Evolutionary conservation across 2,113 vertebrate species (phyloP).

Genomic region (Melanotaenia duboulayi): DNA sequence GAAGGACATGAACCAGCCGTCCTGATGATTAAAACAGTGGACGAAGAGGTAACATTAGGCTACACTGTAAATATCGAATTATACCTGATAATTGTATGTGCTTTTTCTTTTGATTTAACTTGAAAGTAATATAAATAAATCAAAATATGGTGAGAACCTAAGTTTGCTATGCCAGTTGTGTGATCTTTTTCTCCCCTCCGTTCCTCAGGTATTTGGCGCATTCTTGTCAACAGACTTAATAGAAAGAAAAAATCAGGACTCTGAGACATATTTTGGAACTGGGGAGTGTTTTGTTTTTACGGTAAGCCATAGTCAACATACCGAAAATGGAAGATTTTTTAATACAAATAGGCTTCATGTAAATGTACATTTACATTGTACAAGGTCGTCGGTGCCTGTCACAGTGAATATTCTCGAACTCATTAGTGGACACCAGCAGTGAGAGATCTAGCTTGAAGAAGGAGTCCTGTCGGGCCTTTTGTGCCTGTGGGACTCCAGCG

Average conservation of each 20-base stretch:
- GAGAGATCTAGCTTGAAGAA: no score
- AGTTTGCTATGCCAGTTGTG: background rate
- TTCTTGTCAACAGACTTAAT: constrained; percentile 87
- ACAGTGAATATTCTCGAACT: no score
- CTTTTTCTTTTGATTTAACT: background rate
- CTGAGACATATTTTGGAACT: constrained; percentile 85
- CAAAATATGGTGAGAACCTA: no score
- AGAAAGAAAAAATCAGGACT: constrained; percentile 79
- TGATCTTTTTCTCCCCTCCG: background rate
- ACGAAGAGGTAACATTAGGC: constrained; percentile 78
- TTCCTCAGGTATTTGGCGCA: constrained; percentile 85
- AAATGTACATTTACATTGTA: no score
- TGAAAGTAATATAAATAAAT: background rate
- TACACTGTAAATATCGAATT: background rate
- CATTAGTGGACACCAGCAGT: no score
- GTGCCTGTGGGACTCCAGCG: no score
- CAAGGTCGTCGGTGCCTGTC: no score
- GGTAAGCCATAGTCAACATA: constrained; percentile 71
- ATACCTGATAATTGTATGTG: background rate
- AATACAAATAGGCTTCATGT: no score
- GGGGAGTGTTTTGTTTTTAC: constrained; percentile 90
- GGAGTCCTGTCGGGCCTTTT: no score
- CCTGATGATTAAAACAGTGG: constrained; percentile 83
- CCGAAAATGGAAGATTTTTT: no score
- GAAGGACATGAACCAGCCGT: constrained; percentile 85